A percentile compares a stretch with the other conserved stretches of the same genome.
Evolutionary conservation across 1,140 invertebrate genomes (phyloP).

Genomic region (Nasonia longicornis): DNA sequence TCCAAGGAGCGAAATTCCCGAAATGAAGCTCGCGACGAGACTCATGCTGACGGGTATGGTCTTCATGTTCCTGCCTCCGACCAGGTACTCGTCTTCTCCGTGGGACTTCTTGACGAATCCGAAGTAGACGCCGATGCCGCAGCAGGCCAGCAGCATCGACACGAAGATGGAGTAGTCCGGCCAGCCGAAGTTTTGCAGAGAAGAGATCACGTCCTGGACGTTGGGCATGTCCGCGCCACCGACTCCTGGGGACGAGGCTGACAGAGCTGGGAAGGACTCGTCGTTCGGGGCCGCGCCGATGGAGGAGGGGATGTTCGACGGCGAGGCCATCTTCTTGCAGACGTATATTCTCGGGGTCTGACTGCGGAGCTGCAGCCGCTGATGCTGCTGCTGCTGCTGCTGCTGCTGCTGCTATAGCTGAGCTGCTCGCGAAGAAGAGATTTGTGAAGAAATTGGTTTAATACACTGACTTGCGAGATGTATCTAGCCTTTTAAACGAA

Average conservation of each 20-base stretch:
- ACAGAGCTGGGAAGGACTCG: slow-evolving; percentile 25
- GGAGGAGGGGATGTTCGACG: not conserved
- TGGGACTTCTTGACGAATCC: slow-evolving; percentile 79
- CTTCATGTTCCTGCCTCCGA: slow-evolving; percentile 86
- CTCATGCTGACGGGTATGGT: slow-evolving; percentile 85
- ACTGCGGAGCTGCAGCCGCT: not conserved
- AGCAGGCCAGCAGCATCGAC: slow-evolving; percentile 78
- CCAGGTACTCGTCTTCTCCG: slow-evolving; percentile 81
- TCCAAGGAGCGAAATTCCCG: slow-evolving; percentile 77
- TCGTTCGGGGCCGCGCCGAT: slow-evolving; percentile 6
- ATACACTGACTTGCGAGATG: too few species aligned
- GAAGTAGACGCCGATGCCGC: slow-evolving; percentile 83
- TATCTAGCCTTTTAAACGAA: too few species aligned
- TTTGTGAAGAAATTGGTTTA: too few species aligned
- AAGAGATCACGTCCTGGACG: slow-evolving; percentile 73
- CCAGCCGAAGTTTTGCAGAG: slow-evolving; percentile 76
- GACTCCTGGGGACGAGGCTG: slow-evolving; percentile 5
- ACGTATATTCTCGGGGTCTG: not conserved
- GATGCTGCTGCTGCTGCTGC: not conserved
- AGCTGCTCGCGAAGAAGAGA: too few species aligned
- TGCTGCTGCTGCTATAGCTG: too few species aligned
- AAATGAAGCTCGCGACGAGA: slow-evolving; percentile 79
- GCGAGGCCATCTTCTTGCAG: slow-evolving; percentile 2
- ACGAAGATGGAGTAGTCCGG: slow-evolving; percentile 80
- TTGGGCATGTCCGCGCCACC: slow-evolving; percentile 54